These are phyloP conservation scores for Colletes latitarsis DNA, from an alignment of 1,140 invertebrate species.

Conservation along the genomic window DNA sequence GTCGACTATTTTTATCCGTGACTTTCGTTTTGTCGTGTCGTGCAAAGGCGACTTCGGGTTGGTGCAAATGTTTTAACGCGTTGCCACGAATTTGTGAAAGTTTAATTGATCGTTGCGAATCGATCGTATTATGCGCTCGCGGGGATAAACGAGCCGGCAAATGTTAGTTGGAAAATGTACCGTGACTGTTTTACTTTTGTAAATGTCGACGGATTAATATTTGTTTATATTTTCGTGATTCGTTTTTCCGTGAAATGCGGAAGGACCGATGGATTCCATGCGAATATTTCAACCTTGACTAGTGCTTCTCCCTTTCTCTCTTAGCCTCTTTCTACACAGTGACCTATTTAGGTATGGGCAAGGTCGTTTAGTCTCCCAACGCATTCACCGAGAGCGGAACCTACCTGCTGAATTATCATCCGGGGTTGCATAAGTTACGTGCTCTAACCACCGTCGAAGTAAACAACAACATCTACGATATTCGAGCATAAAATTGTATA, in stretches of 20 bases:
- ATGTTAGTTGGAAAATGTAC: neutral
- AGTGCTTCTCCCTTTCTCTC: constrained; percentile 39
- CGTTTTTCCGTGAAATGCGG: constrained; percentile 5
- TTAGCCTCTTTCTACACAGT: constrained; percentile 40
- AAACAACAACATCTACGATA: neutral
- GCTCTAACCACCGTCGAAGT: neutral
- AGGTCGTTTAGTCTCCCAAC: constrained; percentile 41
- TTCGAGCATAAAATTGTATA: neutral
- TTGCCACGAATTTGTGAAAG: too few species aligned
- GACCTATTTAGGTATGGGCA: constrained; percentile 52
- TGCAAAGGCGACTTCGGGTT: too few species aligned
- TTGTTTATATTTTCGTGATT: neutral
- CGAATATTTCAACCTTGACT: constrained; percentile 42
- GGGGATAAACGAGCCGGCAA: too few species aligned
- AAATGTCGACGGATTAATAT: neutral
- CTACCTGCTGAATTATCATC: constrained; percentile 51
- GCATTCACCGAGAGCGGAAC: constrained; percentile 39
- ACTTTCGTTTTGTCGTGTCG: too few species aligned
- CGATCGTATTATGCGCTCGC: too few species aligned
- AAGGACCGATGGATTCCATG: constrained; percentile 23
- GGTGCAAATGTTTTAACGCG: too few species aligned
- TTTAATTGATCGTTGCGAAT: too few species aligned
- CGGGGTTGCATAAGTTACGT: constrained; percentile 27
- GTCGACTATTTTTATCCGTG: too few species aligned
- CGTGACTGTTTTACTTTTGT: neutral